phyloP scores from a whole-genome alignment of 2,113 vertebrate species.

The Ceyx margarethae region DNA sequence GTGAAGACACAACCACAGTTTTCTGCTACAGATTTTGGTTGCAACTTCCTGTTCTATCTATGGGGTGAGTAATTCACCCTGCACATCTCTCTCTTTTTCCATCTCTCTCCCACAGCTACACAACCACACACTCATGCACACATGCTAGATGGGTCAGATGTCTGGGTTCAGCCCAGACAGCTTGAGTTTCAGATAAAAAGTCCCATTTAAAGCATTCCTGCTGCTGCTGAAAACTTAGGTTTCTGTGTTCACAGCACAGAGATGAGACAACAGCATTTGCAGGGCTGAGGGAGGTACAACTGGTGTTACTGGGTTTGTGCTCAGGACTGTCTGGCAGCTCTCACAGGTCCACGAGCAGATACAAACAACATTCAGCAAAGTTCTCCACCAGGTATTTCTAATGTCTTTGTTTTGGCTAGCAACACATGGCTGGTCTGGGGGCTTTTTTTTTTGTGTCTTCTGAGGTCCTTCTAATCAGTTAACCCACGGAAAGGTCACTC shows the following conservation, averaged over 20 bases:
- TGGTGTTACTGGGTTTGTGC: neutral
- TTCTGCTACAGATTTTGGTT: slow-evolving; percentile 2
- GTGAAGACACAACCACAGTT: neutral
- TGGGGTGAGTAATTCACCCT: slow-evolving; percentile 17
- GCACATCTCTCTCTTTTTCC: slow-evolving; percentile 15
- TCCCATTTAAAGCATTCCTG: neutral
- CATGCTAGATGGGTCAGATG: slow-evolving; percentile 31
- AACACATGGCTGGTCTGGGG: neutral
- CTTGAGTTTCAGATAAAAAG: slow-evolving; percentile 3
- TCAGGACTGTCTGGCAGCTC: neutral
- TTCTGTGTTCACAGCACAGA: neutral
- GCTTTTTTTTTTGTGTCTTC: neutral
- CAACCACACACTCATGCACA: slow-evolving; percentile 18
- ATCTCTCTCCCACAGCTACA: neutral
- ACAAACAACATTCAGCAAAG: neutral
- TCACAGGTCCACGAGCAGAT: neutral
- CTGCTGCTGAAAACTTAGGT: neutral
- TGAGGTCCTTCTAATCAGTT: neutral
- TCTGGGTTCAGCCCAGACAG: slow-evolving; percentile 20
- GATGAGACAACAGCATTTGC: neutral
- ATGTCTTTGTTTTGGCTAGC: neutral
- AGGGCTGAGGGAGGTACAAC: neutral
- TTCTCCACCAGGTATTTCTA: neutral
- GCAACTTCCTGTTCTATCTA: slow-evolving; percentile 49
- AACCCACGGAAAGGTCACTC: neutral